phyloP scores from a whole-genome alignment of 2,797 vertebrate species.

The Acropternis orthonyx region DNA sequence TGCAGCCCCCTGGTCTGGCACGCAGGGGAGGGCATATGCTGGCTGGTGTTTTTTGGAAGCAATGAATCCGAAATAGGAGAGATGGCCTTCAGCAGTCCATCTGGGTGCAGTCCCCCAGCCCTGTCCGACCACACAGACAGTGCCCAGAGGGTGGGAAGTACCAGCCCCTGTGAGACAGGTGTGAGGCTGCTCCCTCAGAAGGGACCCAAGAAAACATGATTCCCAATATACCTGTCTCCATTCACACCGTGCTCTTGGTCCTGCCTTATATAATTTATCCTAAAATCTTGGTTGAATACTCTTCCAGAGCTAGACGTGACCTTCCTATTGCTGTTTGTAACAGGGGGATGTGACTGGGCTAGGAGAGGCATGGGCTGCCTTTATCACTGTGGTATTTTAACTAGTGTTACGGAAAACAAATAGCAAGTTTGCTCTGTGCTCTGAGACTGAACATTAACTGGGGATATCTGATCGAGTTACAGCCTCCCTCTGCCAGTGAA shows the following conservation, averaged over 20 bases:
- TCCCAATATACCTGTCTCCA: fast-evolving
- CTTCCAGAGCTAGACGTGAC: neutral
- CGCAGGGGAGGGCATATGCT: fast-evolving
- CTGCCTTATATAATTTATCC: neutral
- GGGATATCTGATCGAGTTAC: neutral
- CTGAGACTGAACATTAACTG: neutral
- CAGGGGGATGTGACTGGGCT: neutral
- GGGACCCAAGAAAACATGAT: neutral
- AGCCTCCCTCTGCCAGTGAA: neutral
- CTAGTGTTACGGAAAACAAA: fast-evolving
- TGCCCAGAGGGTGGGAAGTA: neutral
- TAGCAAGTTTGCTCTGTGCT: neutral
- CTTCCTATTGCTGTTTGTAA: fast-evolving
- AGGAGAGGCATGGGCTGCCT: neutral
- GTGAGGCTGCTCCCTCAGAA: neutral
- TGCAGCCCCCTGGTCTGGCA: neutral
- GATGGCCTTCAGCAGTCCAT: fast-evolving
- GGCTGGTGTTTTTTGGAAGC: neutral
- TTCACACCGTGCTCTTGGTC: neutral
- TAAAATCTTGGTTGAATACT: neutral
- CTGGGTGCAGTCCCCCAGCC: neutral
- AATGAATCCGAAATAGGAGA: fast-evolving
- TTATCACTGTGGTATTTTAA: neutral
- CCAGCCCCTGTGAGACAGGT: neutral
- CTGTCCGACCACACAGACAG: fast-evolving